Evolutionary conservation across 2,797 vertebrate species (phyloP).

Genomic region (Hippopotamyrus pictus): DNA sequence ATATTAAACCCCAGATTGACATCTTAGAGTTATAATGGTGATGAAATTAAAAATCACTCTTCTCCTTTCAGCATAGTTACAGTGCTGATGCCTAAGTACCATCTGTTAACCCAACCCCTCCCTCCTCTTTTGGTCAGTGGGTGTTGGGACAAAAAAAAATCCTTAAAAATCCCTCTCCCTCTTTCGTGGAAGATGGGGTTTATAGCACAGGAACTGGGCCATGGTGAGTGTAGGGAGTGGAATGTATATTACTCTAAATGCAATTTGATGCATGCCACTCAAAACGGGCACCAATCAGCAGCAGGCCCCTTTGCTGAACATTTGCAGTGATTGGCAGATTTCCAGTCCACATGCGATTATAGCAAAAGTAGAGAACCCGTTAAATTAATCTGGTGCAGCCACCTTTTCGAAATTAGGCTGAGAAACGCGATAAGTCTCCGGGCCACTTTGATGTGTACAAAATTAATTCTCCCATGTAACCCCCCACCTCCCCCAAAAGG

Average conservation of each 20-base stretch:
- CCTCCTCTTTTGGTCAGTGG: not conserved
- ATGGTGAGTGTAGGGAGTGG: not conserved
- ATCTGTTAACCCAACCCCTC: constrained; percentile 16
- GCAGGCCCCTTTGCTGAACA: not conserved
- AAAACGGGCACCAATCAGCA: not conserved
- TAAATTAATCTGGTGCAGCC: not conserved
- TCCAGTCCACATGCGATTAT: not conserved
- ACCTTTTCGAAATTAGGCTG: not conserved
- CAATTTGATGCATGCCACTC: not conserved
- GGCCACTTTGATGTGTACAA: constrained; percentile 4
- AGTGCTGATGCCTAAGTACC: constrained; percentile 3
- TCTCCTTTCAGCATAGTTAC: not conserved
- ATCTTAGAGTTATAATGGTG: constrained; percentile 16
- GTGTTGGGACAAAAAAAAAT: not conserved
- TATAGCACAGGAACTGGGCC: not conserved
- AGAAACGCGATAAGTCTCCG: not conserved
- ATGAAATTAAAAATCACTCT: not conserved
- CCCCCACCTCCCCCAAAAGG: not conserved
- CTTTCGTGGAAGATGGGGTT: not conserved
- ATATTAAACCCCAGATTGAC: not conserved
- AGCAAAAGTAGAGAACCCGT: not conserved
- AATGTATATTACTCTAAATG: not conserved
- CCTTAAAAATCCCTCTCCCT: not conserved
- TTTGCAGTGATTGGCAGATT: not conserved
- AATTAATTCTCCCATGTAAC: constrained; percentile 8